Evolutionary conservation across 2,113 vertebrate species (phyloP).

Genomic region (Amphilophus citrinellus): DNA sequence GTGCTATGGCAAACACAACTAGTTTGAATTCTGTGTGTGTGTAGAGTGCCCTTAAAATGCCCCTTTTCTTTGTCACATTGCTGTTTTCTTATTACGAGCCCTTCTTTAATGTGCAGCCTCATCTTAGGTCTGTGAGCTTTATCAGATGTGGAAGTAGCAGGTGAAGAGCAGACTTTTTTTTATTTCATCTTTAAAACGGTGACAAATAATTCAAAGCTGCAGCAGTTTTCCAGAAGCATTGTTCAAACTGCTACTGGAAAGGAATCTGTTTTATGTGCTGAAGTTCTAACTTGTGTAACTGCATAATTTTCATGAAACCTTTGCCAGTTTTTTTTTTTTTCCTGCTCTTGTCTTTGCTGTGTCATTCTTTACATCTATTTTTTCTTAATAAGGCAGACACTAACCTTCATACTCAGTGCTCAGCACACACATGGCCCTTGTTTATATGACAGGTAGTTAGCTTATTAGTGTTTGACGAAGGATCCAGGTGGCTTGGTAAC

Average conservation of each 20-base stretch:
- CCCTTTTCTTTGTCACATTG: neutral
- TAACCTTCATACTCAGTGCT: constrained; percentile 3
- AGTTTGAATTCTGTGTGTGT: neutral
- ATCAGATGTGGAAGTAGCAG: neutral
- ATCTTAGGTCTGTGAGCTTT: neutral
- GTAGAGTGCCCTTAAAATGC: neutral
- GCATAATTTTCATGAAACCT: neutral
- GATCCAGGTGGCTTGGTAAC: constrained; percentile 32
- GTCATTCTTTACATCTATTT: neutral
- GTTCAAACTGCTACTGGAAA: neutral
- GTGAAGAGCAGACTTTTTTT: neutral
- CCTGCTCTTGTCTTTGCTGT: neutral
- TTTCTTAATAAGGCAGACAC: neutral
- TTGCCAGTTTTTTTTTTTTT: neutral
- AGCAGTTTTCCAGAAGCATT: neutral
- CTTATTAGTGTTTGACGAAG: constrained; percentile 42
- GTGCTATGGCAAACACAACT: neutral
- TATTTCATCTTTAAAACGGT: neutral
- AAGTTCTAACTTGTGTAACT: neutral
- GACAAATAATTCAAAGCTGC: neutral
- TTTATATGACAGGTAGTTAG: constrained; percentile 41
- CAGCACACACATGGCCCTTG: neutral
- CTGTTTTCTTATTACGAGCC: rapidly evolving
- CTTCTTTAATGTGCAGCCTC: neutral
- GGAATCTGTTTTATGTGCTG: neutral